A percentile compares a stretch with the other conserved stretches of the same genome.
Conservation (phyloP, 2,113 vertebrate species). For the Bombycilla garrulus region DNA sequence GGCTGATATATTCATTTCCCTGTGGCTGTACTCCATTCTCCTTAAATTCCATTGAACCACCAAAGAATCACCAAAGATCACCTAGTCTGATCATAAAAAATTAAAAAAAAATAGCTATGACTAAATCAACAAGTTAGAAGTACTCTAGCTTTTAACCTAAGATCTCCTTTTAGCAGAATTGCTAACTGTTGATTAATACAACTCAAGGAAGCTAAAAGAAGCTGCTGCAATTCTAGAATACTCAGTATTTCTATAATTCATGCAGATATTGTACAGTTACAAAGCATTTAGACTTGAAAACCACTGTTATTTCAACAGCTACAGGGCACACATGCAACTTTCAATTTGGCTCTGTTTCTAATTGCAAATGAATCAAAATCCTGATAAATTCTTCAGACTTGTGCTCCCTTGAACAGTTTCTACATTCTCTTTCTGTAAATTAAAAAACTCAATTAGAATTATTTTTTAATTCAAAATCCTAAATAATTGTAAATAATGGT, state of each 20-base stretch:
- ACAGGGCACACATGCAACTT: neutral
- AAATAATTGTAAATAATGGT: neutral
- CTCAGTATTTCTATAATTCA: neutral
- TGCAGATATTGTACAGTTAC: neutral
- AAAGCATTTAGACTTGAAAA: neutral
- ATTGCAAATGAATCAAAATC: neutral
- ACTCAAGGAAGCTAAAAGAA: neutral
- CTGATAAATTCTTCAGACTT: neutral
- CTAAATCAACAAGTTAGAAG: neutral
- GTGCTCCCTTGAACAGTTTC: neutral
- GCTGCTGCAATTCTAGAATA: neutral
- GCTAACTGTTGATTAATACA: neutral
- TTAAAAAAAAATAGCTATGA: neutral
- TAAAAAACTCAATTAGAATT: neutral
- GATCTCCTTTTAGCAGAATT: neutral
- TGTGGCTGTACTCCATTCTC: neutral
- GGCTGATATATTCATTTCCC: neutral
- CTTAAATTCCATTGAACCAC: slow-evolving; percentile 13
- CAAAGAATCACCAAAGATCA: neutral
- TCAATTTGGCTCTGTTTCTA: neutral
- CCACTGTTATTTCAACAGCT: neutral
- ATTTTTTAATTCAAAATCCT: neutral
- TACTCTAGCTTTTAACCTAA: neutral
- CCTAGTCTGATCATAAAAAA: neutral
- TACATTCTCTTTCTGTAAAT: neutral